Base-by-base conservation (phyloP, 2,797 vertebrate species). In the Gallinago nigripennis region DNA sequence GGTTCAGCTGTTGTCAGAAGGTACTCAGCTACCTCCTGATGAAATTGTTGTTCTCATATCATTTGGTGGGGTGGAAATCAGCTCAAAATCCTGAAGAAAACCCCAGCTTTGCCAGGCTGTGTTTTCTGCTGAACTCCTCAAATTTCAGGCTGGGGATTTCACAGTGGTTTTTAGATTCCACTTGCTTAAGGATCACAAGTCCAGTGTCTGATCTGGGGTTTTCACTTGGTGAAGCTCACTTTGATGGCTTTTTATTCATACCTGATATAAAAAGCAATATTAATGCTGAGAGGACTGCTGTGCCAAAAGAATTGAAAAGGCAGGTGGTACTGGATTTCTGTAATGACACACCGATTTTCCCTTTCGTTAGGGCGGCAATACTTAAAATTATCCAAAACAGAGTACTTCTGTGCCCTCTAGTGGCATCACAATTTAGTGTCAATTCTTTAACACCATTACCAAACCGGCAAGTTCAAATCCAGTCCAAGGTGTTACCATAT, bases 331-430 rank as follows among this genome's bases (percentile, higher is more conserved):
- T 51, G 45, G 16, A 20, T 69, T 50, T 70, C 70, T 35, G 37
- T 2, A 35, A 37, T 6, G 60, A 69, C 25, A 3, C 1, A 3
- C 13, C 1, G 0, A 21, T 33, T 25, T 28, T n/a, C 10, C 17
- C 7, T 71, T n/a, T 60, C 14, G 24, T 20, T 43, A 12, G 28
- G 3, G 14, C 0, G 6, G 16, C 4, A 19, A 23, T 0, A 18
- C 5, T 13, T 19, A 12, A n/a, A 27, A 28, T n/a, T 15, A 20
- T 16, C 31, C 11, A 9, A 54, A 88, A 5, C 56, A 28, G 72
- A 10, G 92, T 70, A 16, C 92, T 91, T 81, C 33, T 86, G 19
- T 90, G 96, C 96, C 97, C 88, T 90, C 97, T 97, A 96, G 96
- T 93, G 97, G 96, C 37, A 0, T 5, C 30, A 20, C 1, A 2